A percentile compares a stretch with the other conserved stretches of the same genome.
These are phyloP conservation scores for Tanytarsus gracilentus DNA, from an alignment of 2,888 invertebrate species.

Conservation along the genomic window DNA sequence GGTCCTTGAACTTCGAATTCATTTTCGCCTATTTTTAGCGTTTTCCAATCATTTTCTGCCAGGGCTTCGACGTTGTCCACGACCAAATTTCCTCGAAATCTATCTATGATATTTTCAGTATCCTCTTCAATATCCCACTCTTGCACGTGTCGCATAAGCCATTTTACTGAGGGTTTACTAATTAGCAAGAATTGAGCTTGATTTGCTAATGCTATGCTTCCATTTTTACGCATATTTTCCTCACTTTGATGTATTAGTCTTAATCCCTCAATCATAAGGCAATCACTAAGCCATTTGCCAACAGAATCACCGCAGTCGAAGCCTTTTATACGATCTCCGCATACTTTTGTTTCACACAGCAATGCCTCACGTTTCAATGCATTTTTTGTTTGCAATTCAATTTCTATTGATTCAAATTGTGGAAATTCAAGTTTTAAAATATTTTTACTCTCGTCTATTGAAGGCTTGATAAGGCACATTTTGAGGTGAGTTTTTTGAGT, in stretches of 20 bases:
- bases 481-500: constrained; percentile 78
- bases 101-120: constrained; percentile 51
- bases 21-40: constrained; percentile 53
- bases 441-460: neutral
- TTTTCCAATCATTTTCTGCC: constrained; percentile 64
- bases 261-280: constrained; percentile 58
- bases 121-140: constrained; percentile 43
- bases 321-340: constrained; percentile 69
- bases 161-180: constrained; percentile 65
- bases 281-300: constrained; percentile 70
- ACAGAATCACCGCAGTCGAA: constrained; percentile 77
- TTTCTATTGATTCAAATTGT: constrained; percentile 48
- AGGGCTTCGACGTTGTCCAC: constrained; percentile 63
- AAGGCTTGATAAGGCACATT: constrained; percentile 60
- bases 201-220: constrained; percentile 59
- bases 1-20: constrained; percentile 59
- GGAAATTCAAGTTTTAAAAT: constrained; percentile 32
- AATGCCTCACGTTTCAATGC: constrained; percentile 38
- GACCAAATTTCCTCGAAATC: constrained; percentile 89
- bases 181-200: constrained; percentile 80
- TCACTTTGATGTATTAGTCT: constrained; percentile 57
- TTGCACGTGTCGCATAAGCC: constrained; percentile 54
- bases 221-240: constrained; percentile 32
- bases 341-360: constrained; percentile 73
- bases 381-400: constrained; percentile 46